Evolutionary conservation across 2,888 invertebrate species (phyloP).

Genomic region (Adineta ricciae): DNA sequence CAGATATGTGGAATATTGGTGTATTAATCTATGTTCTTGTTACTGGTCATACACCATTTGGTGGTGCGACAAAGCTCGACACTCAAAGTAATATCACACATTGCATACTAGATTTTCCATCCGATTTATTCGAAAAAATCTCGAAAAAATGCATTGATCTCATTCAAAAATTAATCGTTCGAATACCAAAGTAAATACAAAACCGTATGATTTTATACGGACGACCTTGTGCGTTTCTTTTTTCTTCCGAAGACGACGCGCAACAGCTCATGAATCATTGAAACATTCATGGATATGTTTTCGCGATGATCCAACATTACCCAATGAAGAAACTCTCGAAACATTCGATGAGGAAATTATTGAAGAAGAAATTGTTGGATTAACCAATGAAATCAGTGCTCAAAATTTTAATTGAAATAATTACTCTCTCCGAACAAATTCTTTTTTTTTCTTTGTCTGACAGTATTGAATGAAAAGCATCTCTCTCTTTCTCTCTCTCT

Average conservation of each 20-base stretch:
- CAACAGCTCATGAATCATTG: conserved; percentile 75
- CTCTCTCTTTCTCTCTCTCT: not conserved
- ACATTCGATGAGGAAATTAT: not conserved
- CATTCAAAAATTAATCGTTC: not conserved
- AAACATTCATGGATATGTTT: conserved; percentile 66
- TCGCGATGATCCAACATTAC: not conserved
- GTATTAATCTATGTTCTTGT: conserved; percentile 84
- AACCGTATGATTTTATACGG: conserved; percentile 58
- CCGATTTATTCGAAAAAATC: conserved; percentile 67
- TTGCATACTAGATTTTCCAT: conserved; percentile 82
- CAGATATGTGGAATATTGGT: conserved; percentile 93
- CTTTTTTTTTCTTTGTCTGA: not conserved
- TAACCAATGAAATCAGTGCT: not conserved
- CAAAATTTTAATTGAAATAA: not conserved
- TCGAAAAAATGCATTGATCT: conserved; percentile 21
- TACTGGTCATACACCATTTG: conserved; percentile 87
- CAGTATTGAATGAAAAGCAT: conserved; percentile 1
- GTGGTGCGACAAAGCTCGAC: conserved; percentile 87
- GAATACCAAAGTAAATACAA: conserved; percentile 47
- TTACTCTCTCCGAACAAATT: not conserved
- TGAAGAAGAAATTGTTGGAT: not conserved
- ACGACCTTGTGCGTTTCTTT: not conserved
- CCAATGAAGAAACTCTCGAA: not conserved
- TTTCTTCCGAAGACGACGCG: conserved; percentile 41
- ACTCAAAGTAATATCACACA: conserved; percentile 92